Evolutionary conservation across 2,113 vertebrate genomes (phyloP).

Genomic region (Hoplias malabaricus): DNA sequence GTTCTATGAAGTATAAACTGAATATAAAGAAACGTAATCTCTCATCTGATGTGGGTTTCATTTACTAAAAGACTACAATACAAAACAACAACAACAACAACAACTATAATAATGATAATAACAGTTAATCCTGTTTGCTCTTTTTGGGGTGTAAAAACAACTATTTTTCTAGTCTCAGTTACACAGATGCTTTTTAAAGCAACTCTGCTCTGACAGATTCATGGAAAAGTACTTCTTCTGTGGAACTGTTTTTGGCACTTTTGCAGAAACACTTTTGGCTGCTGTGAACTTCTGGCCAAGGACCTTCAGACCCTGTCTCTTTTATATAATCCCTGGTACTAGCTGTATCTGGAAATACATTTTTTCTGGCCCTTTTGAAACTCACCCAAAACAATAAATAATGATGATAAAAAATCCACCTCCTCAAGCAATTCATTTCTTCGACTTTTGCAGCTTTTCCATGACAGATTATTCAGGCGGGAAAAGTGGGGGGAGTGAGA

Average conservation of each 20-base stretch:
- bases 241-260: not conserved
- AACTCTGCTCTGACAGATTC: no score
- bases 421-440: conserved; percentile 14
- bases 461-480: conserved; percentile 17
- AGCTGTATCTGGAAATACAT: not conserved
- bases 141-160: no score
- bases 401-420: not conserved
- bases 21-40: no score
- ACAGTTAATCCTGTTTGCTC: no score
- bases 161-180: no score
- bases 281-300: not conserved
- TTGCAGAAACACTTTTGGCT: not conserved
- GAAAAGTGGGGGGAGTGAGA: no score
- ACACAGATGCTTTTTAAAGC: no score
- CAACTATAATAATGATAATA: no score
- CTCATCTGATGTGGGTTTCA: no score
- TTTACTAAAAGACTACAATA: no score
- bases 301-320: not conserved
- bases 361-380: not conserved
- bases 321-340: not conserved
- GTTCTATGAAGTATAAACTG: no score
- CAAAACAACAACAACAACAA: no score
- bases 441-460: conserved; percentile 27
- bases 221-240: not conserved
- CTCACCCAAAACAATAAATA: not conserved